A percentile compares a stretch with the other conserved stretches of the same genome.
Conservation (phyloP, 53 echinoderm and acorn worm species). For the Henricia sp. region DNA sequence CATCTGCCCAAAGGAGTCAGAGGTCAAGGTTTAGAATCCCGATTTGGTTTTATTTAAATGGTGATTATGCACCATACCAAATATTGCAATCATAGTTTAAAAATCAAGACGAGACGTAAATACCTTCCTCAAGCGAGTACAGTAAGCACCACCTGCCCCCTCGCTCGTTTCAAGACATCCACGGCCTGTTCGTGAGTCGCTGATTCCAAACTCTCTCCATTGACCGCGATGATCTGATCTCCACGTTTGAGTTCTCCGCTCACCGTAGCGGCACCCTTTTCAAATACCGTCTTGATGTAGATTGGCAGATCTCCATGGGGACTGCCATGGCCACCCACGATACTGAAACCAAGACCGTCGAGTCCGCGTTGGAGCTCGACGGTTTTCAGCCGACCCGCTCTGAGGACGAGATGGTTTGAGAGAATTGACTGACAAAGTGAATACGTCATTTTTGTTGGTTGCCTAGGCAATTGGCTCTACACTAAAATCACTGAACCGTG, state of each 20-base stretch:
- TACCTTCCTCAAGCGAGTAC: slow-evolving; percentile 69
- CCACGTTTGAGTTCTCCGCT: slow-evolving; percentile 84
- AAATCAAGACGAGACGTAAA: no score
- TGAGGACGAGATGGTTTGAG: not conserved
- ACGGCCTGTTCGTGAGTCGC: slow-evolving; percentile 92
- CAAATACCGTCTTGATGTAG: slow-evolving; percentile 98
- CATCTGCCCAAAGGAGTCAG: no score
- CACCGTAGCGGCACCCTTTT: slow-evolving; percentile 85
- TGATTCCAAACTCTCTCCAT: slow-evolving; percentile 75
- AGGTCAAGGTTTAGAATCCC: no score
- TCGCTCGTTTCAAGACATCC: slow-evolving; percentile 80
- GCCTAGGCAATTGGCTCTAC: no score
- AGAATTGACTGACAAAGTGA: no score
- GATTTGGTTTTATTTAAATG: no score
- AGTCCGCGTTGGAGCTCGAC: slow-evolving; percentile 84
- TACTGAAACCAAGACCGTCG: slow-evolving; percentile 96
- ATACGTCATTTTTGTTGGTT: no score
- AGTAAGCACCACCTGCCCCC: slow-evolving; percentile 78
- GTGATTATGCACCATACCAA: no score
- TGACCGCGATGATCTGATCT: slow-evolving; percentile 91
- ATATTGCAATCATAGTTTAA: no score
- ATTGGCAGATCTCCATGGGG: slow-evolving; percentile 98
- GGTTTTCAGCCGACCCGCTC: slow-evolving; percentile 66
- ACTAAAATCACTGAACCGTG: no score
- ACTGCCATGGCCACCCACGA: slow-evolving; percentile 90